Base-by-base conservation (phyloP, 1,140 invertebrate species). In the Lethrus apterus region DNA sequence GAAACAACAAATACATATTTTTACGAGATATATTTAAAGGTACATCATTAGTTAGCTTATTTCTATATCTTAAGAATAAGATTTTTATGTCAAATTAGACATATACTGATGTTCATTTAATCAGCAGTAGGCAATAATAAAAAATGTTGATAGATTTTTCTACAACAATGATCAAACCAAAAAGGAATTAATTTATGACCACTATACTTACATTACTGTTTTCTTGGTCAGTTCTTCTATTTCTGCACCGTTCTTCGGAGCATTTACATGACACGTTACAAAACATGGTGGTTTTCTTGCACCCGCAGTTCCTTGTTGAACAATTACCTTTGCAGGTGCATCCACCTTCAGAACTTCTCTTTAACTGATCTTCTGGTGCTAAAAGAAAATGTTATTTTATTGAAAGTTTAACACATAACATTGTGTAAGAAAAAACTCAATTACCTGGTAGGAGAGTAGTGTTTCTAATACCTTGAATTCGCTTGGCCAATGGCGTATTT, bases 321-420 rank as follows among this genome's bases (percentile, higher is more conserved):
- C 80, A 82, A 36, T 68, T 68, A 2, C 72, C 74, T 60, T 78
- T 78, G 52, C 80, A 83, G 5, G 60, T 56, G 57, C 80, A 83
- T 10, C 71, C 77, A 41, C 74, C 72, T 14, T 66, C 72, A 20
- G 65, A 62, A 13, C 76, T 68, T 63, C 79, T 79, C 4, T 58
- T 48, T 0, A 56, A 29, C 14, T 26, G 13, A 15, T 34, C 33
- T 33, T 31, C 7, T 17, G 31, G 32, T 46, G 45, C 14, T 11
- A 9, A 11, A n/a, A 34, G n/a, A 26, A 24, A 56, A 35, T 19
- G 20, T 13, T 23, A 17, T 29, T 48, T 13, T 20, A 26, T 44
- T 9, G n/a, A 10, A 19, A 3, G 17, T 14, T 35, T 48, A 30
- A 33, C 11, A 14, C 19, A 14, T 33, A 19, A 15, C 10, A 23